These are phyloP conservation scores for Asbolus verrucosus DNA, from an alignment of 1,140 invertebrate species.

Conservation along the genomic window DNA sequence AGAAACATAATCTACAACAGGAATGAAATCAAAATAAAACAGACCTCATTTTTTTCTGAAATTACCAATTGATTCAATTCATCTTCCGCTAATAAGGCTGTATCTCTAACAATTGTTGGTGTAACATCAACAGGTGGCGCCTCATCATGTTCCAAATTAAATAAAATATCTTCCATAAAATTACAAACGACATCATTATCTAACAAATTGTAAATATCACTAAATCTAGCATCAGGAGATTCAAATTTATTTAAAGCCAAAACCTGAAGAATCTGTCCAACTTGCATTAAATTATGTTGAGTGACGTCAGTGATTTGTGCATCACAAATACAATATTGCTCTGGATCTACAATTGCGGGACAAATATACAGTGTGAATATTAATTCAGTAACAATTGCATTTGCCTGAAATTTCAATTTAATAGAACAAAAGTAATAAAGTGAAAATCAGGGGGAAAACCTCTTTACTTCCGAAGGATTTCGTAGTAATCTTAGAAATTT, in stretches of 20 bases:
- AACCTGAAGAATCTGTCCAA: slow-evolving; percentile 91
- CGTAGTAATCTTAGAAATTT: slow-evolving; percentile 78
- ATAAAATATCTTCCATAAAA: slow-evolving; percentile 78
- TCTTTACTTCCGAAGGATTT: slow-evolving; percentile 75
- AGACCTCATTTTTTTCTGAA: slow-evolving; percentile 46
- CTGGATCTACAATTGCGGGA: slow-evolving; percentile 95
- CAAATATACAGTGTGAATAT: slow-evolving; percentile 96
- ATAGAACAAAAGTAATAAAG: not conserved
- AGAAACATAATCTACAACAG: slow-evolving; percentile 64
- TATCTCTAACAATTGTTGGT: slow-evolving; percentile 72
- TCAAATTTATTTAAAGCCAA: slow-evolving; percentile 88
- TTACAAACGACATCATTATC: slow-evolving; percentile 82
- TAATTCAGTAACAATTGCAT: slow-evolving; percentile 90
- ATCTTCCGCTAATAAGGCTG: slow-evolving; percentile 76
- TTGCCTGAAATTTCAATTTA: slow-evolving; percentile 68
- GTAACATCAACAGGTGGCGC: slow-evolving; percentile 70
- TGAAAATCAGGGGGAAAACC: slow-evolving; percentile 61
- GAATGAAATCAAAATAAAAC: not conserved
- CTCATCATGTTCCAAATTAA: slow-evolving; percentile 71
- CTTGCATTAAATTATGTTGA: slow-evolving; percentile 93
- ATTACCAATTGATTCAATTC: slow-evolving; percentile 76
- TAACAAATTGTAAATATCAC: slow-evolving; percentile 82
- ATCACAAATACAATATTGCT: slow-evolving; percentile 95
- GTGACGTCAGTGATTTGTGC: slow-evolving; percentile 92
- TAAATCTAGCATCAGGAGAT: slow-evolving; percentile 77